Base-by-base conservation (phyloP, 2,888 invertebrate species). In the Panorpa germanica region DNA sequence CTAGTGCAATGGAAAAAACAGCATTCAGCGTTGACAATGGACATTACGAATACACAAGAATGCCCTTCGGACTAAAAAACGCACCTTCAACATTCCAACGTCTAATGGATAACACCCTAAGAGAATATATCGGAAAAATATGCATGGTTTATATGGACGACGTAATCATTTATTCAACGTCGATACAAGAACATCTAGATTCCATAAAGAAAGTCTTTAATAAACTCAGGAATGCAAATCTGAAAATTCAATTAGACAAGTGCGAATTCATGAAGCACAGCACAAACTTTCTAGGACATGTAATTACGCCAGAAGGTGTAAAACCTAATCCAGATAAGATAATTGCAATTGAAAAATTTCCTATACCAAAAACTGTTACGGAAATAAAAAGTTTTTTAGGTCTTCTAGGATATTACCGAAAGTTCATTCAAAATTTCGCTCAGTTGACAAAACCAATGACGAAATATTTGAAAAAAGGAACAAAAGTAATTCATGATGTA, bases 261-360 rank as follows among this genome's bases (percentile, higher is more conserved):
- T 36, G 31, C 3, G 30, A 37, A 23, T 40, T 41, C 26, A 24
- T 38, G 3, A 32, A 34, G n/a, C 34, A 22, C 14, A 36, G 37
- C 31, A 34, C 43, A 1, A 37, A 37, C 17, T 45, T 37, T 28
- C 29, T 46, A 5, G 44, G 44, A 3, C 43, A 41, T 16, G 20
- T 45, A 8, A 37, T 46, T 5, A 37, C 40, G 3, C 27, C 32
- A 8, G 42, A 42, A 1, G 37, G 36, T n/a, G 33, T 38, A 14
- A 37, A 34, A 21, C 41, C 41, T 4, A 35, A 42, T 27, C 40
- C 41, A 3, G 14, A 34, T 10, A 39, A 38, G 24, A 18, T 38
- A 3, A 18, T 25, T 23, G 35, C 35, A 6, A 34, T 39, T 3
- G 8, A 33, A 27, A 35, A 37, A 4, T 37, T 35, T 3, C 36